These are phyloP conservation scores for Theropithecus gelada DNA, from an alignment of 2,113 vertebrate genomes.

Conservation along the genomic window DNA sequence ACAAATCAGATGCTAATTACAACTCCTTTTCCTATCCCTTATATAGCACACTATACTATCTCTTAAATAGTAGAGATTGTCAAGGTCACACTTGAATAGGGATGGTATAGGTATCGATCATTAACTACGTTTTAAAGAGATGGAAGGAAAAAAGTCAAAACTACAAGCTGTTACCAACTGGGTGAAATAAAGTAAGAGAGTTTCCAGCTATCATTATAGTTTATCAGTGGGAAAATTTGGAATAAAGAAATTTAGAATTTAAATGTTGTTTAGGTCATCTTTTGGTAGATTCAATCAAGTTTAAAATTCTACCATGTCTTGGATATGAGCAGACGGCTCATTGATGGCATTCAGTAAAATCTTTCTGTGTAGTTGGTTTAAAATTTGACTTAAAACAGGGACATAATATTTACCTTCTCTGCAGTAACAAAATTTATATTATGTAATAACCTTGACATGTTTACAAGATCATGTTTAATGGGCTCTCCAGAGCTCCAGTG, in stretches of 20 bases:
- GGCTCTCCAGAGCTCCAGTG: background rate
- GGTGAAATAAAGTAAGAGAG: background rate
- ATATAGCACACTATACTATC: background rate
- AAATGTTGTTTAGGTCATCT: constrained; percentile 15
- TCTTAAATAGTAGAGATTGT: background rate
- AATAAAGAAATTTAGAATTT: background rate
- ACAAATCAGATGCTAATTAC: background rate
- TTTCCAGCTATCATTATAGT: background rate
- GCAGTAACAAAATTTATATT: background rate
- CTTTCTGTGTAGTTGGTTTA: background rate
- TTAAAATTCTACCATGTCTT: background rate
- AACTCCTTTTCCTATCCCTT: background rate
- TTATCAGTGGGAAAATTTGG: background rate
- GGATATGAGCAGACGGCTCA: background rate
- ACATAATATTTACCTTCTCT: background rate
- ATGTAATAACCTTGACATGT: background rate
- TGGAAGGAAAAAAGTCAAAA: background rate
- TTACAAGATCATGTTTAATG: background rate
- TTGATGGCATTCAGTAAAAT: background rate
- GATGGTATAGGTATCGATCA: background rate
- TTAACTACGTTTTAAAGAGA: background rate
- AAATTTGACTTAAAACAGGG: constrained; percentile 8
- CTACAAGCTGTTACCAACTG: background rate
- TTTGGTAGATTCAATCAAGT: constrained; percentile 11
- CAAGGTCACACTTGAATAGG: background rate